phyloP scores from a whole-genome alignment of 2,888 invertebrate species.

The Dioctria linearis region DNA sequence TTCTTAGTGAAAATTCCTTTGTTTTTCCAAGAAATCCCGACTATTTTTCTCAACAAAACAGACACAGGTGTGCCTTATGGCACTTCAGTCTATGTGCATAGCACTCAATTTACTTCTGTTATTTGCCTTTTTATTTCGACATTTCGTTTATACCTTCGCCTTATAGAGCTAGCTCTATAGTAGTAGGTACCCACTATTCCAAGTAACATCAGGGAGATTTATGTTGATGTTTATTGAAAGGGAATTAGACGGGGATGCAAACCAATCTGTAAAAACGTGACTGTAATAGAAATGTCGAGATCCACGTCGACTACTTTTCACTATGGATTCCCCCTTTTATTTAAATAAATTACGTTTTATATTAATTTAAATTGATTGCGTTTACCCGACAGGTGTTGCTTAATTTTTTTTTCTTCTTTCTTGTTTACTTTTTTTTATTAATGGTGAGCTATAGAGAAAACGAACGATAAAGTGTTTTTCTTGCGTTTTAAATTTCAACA shows the following conservation, averaged over 20 bases:
- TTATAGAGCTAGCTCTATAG: too few species aligned
- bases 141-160: constrained; percentile 28
- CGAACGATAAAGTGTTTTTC: too few species aligned
- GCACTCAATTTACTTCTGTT: constrained; percentile 48
- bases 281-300: constrained; percentile 31
- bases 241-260: constrained; percentile 58
- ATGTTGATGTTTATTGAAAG: constrained; percentile 61
- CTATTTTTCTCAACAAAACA: constrained; percentile 45
- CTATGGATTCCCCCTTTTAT: constrained; percentile 12
- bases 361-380: constrained; percentile 16
- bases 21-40: constrained; percentile 19
- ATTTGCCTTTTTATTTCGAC: constrained; percentile 49
- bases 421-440: neutral
- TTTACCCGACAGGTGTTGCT: neutral
- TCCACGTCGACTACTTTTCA: constrained; percentile 5
- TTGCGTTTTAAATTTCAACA: too few species aligned
- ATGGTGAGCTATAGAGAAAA: neutral
- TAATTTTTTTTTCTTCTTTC: neutral
- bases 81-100: constrained; percentile 46
- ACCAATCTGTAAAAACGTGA: constrained; percentile 47
- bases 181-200: neutral
- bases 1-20: constrained; percentile 16
- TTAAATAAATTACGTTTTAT: constrained; percentile 29
- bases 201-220: constrained; percentile 56
- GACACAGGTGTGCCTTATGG: constrained; percentile 48